Evolutionary conservation across 2,797 vertebrate genomes (phyloP), one percentile per base, ranked within the genome.

Genomic region (Sternotherus odoratus): DNA sequence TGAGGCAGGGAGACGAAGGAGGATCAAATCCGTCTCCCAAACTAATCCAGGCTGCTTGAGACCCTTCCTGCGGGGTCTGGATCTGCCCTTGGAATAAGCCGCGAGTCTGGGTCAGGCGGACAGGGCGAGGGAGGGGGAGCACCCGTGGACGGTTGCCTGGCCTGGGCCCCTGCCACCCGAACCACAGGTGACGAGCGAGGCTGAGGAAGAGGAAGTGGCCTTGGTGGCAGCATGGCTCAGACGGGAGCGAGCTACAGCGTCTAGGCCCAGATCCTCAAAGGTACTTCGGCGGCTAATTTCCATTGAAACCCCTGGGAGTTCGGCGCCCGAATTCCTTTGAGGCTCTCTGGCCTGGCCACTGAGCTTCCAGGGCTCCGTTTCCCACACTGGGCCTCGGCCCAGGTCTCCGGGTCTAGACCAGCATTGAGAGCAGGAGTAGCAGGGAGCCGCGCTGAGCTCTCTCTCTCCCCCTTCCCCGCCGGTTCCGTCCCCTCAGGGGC

Each of bases 401-500:
- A 36, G 66, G 66, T 11, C 36, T 43, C 36, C 11, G n/a, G 66
- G 66, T 39, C 23, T 26, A 6, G 36, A 8, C 21, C 57, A 12
- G 66, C 72, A 8, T 28, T 43, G 72, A 28, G 26, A 24, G 0
- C 17, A 5, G 54, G 53, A 43, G 30, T 11, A 2, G 2, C 21
- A 15, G 4, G 6, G 0, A 0, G 0, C 8, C 15, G 3, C 3
- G 2, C 4, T 39, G 0, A 0, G 11, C 26, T 21, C 92, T 0
- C 3, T 33, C 24, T 49, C 7, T 60, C n/a, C n/a, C 57, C 48
- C 5, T 8, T 86, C 85, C 86, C 5, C 3, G 48, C 26, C 33
- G 95, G 69, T 54, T 82, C 9, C 43, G 8, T 39, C 12, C 92
- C 82, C 57, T 11, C 96, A 99, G 99, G 95, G 99, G 99, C 89